A percentile compares a stretch with the other conserved stretches of the same genome.
phyloP scores from a whole-genome alignment of 2,888 invertebrate genomes.

The Lithophane semibrunnea region DNA sequence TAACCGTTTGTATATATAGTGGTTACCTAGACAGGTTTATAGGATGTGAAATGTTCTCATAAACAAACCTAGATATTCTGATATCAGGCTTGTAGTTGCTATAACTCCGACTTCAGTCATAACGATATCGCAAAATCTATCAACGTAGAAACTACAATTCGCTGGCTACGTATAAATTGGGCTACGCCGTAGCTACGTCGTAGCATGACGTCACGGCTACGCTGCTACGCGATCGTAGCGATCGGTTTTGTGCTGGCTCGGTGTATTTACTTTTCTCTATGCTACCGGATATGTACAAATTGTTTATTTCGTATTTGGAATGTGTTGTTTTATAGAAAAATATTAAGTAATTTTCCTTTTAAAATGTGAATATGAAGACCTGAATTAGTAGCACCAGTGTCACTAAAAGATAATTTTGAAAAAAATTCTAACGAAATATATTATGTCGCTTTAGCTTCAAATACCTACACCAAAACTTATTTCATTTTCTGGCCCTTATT shows the following conservation, averaged over 20 bases:
- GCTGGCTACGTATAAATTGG: neutral
- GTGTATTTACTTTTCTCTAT: slow-evolving; percentile 32
- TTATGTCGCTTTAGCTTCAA: neutral
- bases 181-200: slow-evolving; percentile 31
- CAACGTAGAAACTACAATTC: neutral
- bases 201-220: slow-evolving; percentile 41
- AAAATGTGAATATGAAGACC: too few species aligned
- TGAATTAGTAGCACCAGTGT: neutral
- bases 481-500: neutral
- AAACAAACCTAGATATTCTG: neutral
- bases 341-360: neutral
- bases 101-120: neutral
- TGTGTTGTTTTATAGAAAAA: neutral
- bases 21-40: neutral
- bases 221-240: slow-evolving; percentile 43
- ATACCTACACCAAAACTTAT: neutral
- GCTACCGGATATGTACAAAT: slow-evolving; percentile 10
- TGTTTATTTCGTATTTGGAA: slow-evolving; percentile 3
- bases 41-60: neutral
- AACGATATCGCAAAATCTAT: slow-evolving; percentile 6
- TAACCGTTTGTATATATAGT: neutral
- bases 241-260: slow-evolving; percentile 20
- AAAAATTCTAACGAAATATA: rapidly evolving
- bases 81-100: neutral
- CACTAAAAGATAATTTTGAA: neutral